Percentiles rank a stretch among this genome's conserved stretches.
Conservation (phyloP, 2,888 invertebrate genomes). For the Sclerodermus sp. region DNA sequence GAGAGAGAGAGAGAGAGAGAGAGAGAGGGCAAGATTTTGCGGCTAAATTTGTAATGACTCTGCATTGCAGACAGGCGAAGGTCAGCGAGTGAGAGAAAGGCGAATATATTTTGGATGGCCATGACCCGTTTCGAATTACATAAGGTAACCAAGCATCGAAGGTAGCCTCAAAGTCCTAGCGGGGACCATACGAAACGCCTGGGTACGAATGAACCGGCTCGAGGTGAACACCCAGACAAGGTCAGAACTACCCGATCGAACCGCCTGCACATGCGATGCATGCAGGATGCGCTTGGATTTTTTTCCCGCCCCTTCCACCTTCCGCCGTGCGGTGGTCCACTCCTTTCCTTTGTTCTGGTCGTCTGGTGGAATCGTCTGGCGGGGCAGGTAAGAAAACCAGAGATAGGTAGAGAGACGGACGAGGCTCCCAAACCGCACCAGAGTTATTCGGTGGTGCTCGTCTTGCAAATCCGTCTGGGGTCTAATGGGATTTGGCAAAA, state of each 20-base stretch:
- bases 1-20: too few species aligned
- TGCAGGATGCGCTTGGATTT: conserved; percentile 9
- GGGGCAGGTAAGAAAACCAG: too few species aligned
- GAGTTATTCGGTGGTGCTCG: too few species aligned
- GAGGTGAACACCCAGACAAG: conserved; percentile 49
- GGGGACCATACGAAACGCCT: conserved; percentile 1
- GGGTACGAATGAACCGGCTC: conserved; percentile 11
- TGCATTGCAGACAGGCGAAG: conserved; percentile 23
- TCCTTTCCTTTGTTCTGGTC: background rate
- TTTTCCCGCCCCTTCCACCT: too few species aligned
- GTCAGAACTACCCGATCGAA: conserved; percentile 33
- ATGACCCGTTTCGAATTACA: conserved; percentile 46
- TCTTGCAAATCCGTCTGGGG: too few species aligned
- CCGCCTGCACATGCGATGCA: conserved; percentile 28
- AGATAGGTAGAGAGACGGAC: too few species aligned
- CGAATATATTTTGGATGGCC: conserved; percentile 46
- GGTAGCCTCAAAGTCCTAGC: conserved; percentile 20
- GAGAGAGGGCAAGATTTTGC: too few species aligned
- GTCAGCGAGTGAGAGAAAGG: conserved; percentile 32
- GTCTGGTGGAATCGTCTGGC: too few species aligned
- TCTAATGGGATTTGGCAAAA: too few species aligned
- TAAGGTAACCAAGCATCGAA: conserved; percentile 17
- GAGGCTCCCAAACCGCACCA: too few species aligned
- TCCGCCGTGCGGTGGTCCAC: background rate
- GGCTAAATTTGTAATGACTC: conserved; percentile 7